These are phyloP conservation scores for Platysteira castanea DNA, from an alignment of 2,113 vertebrate genomes.

Conservation along the genomic window DNA sequence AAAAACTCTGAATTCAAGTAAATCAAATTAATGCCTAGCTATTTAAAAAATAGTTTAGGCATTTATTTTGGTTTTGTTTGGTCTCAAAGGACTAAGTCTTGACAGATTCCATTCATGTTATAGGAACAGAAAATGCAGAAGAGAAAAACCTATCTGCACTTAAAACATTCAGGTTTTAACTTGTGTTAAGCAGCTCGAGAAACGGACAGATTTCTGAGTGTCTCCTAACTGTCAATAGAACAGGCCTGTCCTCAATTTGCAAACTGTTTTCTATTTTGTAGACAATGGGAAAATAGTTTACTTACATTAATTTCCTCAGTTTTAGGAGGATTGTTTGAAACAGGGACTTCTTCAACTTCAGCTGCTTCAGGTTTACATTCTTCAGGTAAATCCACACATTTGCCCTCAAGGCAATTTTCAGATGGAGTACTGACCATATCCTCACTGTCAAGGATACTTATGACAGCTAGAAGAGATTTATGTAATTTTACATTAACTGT, in stretches of 20 bases:
- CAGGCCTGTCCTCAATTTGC: neutral
- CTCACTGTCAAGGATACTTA: conserved; percentile 75
- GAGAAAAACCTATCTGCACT: neutral
- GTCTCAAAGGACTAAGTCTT: neutral
- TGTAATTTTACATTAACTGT: neutral
- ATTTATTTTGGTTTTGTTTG: neutral
- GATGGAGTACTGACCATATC: conserved; percentile 67
- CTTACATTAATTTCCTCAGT: conserved; percentile 68
- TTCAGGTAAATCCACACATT: conserved; percentile 27
- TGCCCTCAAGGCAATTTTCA: conserved; percentile 59
- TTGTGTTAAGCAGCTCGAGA: neutral
- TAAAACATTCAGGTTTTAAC: neutral
- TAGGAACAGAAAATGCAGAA: neutral
- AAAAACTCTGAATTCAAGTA: neutral
- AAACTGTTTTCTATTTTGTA: neutral
- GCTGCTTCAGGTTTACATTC: conserved; percentile 76
- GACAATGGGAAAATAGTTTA: neutral
- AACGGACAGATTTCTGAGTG: fast-evolving
- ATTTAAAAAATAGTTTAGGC: neutral
- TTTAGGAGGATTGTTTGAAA: conserved; percentile 23
- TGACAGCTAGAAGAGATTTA: conserved; percentile 73
- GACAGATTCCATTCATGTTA: neutral
- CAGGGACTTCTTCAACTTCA: conserved; percentile 61
- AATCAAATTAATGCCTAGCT: neutral
- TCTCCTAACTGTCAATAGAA: neutral